Evolutionary conservation across 2,888 invertebrate genomes (phyloP).

Genomic region (Mesochorus sp.): DNA sequence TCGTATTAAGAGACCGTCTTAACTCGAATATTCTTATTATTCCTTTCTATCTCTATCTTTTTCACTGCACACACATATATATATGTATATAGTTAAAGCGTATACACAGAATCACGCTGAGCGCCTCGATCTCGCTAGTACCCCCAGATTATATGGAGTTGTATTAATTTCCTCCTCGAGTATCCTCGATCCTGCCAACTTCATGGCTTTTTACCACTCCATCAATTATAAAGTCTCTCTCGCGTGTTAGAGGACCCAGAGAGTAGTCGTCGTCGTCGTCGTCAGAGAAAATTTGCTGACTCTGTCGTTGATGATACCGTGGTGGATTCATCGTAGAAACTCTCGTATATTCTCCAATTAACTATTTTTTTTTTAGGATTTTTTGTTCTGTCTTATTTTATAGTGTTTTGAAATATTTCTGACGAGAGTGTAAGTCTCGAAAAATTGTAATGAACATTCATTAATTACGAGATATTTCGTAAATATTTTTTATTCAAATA

Average conservation of each 20-base stretch:
- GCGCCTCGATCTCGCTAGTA: conserved; percentile 19
- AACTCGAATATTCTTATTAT: conserved; percentile 52
- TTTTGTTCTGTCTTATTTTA: too few relatives aligned
- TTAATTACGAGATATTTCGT: too few relatives aligned
- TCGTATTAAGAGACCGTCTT: conserved; percentile 72
- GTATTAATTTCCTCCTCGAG: conserved; percentile 69
- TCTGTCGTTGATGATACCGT: too few relatives aligned
- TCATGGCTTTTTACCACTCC: conserved; percentile 73
- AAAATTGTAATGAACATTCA: too few relatives aligned
- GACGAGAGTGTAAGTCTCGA: too few relatives aligned
- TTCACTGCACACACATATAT: conserved; percentile 37
- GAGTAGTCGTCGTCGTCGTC: too few relatives aligned
- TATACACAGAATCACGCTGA: conserved; percentile 55
- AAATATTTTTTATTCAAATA: too few relatives aligned
- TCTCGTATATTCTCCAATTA: too few relatives aligned
- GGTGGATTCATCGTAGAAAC: too few relatives aligned
- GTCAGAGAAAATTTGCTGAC: conserved; percentile 46
- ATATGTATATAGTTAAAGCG: conserved; percentile 6
- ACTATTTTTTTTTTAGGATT: too few relatives aligned
- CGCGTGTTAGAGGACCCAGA: conserved; percentile 20
- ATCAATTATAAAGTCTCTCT: conserved; percentile 72
- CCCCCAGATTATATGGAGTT: conserved; percentile 63
- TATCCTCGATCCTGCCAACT: conserved; percentile 60
- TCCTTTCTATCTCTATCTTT: conserved; percentile 41
- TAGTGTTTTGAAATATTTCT: too few relatives aligned